These are phyloP conservation scores for Tychaedon coryphoeus DNA, from an alignment of 2,113 vertebrate genomes.

Conservation along the genomic window DNA sequence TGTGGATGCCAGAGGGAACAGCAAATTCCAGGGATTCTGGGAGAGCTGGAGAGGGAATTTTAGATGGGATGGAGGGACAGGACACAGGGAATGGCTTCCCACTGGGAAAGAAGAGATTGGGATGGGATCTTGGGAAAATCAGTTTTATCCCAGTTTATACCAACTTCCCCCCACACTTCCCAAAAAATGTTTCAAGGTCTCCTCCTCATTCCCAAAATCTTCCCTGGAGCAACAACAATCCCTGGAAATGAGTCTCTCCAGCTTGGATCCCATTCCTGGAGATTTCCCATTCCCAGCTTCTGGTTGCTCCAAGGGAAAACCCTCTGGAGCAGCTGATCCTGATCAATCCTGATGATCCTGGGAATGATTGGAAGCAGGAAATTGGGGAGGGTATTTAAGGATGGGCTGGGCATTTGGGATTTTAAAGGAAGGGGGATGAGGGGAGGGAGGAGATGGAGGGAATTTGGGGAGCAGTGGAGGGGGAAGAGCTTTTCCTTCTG, in stretches of 20 bases:
- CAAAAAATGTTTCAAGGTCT: background rate
- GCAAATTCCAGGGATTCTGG: background rate
- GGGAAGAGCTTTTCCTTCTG: background rate
- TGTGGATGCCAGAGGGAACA: background rate
- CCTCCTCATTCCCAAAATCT: background rate
- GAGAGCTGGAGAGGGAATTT: background rate
- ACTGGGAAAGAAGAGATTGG: background rate
- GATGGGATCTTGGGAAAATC: background rate
- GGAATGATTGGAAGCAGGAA: no score
- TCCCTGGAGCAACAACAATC: background rate
- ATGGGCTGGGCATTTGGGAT: background rate
- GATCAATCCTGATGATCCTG: background rate
- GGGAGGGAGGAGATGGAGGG: rapidly evolving
- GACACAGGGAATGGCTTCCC: background rate
- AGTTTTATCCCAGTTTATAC: background rate
- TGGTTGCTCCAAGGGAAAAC: background rate
- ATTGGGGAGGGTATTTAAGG: background rate
- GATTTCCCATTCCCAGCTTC: no score
- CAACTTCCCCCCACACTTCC: background rate
- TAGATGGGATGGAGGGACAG: background rate
- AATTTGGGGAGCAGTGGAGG: background rate
- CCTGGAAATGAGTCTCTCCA: background rate
- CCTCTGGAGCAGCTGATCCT: background rate
- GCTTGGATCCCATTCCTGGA: background rate
- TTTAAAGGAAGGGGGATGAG: background rate